phyloP scores from a whole-genome alignment of 2,888 invertebrate species.

The Spilarctia lutea region DNA sequence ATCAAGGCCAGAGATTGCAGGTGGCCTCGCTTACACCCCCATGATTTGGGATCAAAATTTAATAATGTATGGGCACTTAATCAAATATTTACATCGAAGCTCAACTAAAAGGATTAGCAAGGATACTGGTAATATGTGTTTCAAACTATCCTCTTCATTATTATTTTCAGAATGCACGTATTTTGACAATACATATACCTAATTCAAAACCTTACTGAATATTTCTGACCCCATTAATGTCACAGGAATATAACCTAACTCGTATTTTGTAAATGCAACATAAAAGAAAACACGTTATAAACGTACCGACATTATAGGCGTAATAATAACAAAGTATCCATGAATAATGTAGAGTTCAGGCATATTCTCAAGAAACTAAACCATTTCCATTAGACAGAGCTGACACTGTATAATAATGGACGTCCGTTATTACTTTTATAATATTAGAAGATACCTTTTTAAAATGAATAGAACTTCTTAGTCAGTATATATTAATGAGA shows the following conservation, averaged over 20 bases:
- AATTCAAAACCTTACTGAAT: neutral
- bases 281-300: neutral
- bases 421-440: neutral
- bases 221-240: neutral
- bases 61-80: neutral
- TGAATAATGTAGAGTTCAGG: neutral
- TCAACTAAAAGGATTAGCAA: neutral
- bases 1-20: too few species aligned
- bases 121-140: neutral
- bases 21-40: too few species aligned
- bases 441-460: neutral
- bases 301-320: too few species aligned
- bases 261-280: neutral
- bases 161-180: neutral
- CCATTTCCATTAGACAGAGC: neutral
- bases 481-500: neutral
- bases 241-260: neutral
- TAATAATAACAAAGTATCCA: neutral
- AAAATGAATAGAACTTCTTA: neutral
- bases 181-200: neutral
- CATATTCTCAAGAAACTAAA: neutral
- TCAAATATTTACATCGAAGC: too few species aligned
- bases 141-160: neutral
- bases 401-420: neutral
- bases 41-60: neutral